phyloP scores from a whole-genome alignment of 2,888 invertebrate genomes.

The Philaethria dido region DNA sequence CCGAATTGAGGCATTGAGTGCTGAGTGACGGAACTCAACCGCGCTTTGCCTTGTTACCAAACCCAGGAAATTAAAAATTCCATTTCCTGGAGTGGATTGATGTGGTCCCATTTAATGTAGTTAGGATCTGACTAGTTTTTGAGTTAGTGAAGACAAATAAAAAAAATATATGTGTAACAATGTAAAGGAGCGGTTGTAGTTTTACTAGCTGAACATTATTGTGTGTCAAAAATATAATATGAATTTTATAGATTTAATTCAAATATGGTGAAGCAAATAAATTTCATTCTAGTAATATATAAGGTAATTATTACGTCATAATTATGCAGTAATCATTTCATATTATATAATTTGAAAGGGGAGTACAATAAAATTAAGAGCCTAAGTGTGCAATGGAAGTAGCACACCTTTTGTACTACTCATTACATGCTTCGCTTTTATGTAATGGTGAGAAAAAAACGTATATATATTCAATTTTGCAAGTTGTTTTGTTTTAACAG shows the following conservation, averaged over 20 bases:
- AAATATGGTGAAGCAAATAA: background rate
- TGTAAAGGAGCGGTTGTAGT: too few relatives aligned
- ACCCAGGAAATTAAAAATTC: too few relatives aligned
- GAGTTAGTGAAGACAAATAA: too few relatives aligned
- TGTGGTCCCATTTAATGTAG: too few relatives aligned
- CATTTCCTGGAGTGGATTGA: too few relatives aligned
- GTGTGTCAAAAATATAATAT: too few relatives aligned
- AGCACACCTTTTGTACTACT: constrained; percentile 66
- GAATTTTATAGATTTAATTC: background rate
- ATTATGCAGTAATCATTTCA: constrained; percentile 57
- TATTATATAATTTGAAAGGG: constrained; percentile 65
- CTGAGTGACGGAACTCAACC: too few relatives aligned
- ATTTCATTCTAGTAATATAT: constrained; percentile 14
- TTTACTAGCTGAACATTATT: too few relatives aligned
- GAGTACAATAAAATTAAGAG: constrained; percentile 54
- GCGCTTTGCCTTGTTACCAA: too few relatives aligned
- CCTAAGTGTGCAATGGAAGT: constrained; percentile 63
- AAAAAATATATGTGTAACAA: too few relatives aligned
- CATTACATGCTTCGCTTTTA: constrained; percentile 59
- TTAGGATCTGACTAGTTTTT: too few relatives aligned
- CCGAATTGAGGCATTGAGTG: too few relatives aligned
- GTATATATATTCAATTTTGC: constrained; percentile 39
- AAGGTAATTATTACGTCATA: constrained; percentile 61
- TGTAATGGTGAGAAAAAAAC: constrained; percentile 59
- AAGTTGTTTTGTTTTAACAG: background rate